Evolutionary conservation across 2,888 invertebrate species (phyloP), one percentile per base, ranked within the genome.

Genomic region (Apeira syringaria): DNA sequence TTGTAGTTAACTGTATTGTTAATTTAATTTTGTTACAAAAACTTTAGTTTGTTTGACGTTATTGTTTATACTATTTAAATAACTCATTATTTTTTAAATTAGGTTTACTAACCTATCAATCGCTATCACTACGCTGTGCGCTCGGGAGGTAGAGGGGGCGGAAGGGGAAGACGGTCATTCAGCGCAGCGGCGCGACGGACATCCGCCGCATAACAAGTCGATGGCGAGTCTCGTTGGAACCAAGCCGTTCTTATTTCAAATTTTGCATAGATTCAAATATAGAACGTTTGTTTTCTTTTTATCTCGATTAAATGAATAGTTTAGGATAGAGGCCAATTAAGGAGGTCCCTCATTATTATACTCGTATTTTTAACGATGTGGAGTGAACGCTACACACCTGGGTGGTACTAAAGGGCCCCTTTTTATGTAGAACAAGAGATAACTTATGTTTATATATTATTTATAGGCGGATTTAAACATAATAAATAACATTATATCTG

Each of bases 191-290:
- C 85, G 86, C 87, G 83, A 80, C 90, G 90, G 89, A 90, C 90
- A 80, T 90, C 90, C 89, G 89, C 86, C 87, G 90, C 87, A 89
- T 90, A 90, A 89, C 90, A 90, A 90, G 85, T 86, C 87, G 84
- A 85, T 86, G 85, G 81, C 80, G 80, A 80, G 64, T 80, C 74
- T 68, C 70, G 56, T 59, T 67, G 70, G 74, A 69, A 68, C 68
- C 70, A 52, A 62, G 66, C 66, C 72, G 71, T 79, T 76, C 80
- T 82, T 84, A 83, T 80, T 79, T 78, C 68, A 77, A 76, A 83
- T 77, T 80, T 78, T 64, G 77, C 77, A 76, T 72, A 74, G 69
- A 72, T 77, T 79, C 64, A 61, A 74, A 77, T 80, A 78, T 64
- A 65, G 68, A 66, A 62, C 53, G 49, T 51, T 60, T 58, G 61